Evolutionary conservation across 1,140 invertebrate species (phyloP).

Genomic region (Cataglyphis hispanica): DNA sequence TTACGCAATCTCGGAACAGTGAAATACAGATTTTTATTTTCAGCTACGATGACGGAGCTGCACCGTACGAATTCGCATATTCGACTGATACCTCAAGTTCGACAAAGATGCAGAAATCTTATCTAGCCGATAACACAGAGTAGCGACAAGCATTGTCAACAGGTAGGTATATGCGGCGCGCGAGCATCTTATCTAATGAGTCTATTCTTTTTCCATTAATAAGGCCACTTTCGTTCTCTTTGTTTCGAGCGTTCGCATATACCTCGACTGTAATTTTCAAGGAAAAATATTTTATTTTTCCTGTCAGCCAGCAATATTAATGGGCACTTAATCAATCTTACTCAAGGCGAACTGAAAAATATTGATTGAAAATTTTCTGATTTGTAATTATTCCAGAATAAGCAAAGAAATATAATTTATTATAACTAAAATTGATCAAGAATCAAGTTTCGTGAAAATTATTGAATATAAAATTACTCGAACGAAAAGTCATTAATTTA

Average conservation of each 20-base stretch:
- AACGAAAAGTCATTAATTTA: background rate
- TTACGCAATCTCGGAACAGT: background rate
- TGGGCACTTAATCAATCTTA: background rate
- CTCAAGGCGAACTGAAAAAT: background rate
- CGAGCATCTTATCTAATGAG: conserved; percentile 69
- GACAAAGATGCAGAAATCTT: conserved; percentile 80
- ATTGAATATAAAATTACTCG: background rate
- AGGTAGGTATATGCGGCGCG: conserved; percentile 61
- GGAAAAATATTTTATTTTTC: conserved; percentile 14
- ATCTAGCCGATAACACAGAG: conserved; percentile 79
- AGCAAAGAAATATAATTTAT: background rate
- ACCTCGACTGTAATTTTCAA: background rate
- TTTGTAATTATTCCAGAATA: background rate
- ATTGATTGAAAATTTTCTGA: background rate
- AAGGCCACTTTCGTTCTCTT: conserved; percentile 10
- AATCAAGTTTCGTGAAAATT: background rate
- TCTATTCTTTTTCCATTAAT: conserved; percentile 70
- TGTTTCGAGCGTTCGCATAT: background rate
- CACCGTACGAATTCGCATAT: conserved; percentile 66
- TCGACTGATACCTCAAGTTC: conserved; percentile 72
- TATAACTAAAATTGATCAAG: background rate
- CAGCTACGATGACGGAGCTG: conserved; percentile 40
- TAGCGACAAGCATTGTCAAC: conserved; percentile 75
- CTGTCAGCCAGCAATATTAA: background rate
- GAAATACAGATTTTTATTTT: background rate